Base-by-base conservation (phyloP, 2,113 vertebrate species). In the Trematomus loennbergii region DNA sequence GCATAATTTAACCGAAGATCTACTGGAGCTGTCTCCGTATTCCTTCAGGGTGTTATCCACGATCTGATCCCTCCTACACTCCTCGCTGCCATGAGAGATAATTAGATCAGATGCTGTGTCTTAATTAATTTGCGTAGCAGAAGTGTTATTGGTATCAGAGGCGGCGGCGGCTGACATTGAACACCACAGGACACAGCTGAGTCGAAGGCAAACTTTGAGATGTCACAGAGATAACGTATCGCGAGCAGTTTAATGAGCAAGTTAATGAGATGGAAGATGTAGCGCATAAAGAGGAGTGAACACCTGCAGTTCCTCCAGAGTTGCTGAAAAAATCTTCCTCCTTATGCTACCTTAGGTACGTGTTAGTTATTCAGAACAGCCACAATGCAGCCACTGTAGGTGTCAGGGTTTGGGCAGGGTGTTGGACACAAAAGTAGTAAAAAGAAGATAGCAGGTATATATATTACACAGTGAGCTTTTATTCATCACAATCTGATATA, bases 91-190 rank as follows among this genome's bases (percentile, higher is more conserved):
- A 73, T 57, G 0, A 64, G 62, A 64, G 53, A 78, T 73, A 75
- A 82, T 72, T 73, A 87, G 54, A 87, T 85, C 76, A 66, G 66
- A 67, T 60, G 72, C 61, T 25, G 60, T 45, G 60, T 61, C 4
- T 18, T 22, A 22, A 52, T 70, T 54, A 79, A 76, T 70, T 60
- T 29, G 72, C 1, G 78, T 18, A 17, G 52, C 20, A 36, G 40
- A 78, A 69, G 74, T 65, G 74, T 55, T 36, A 18, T 36, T 25
- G 73, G 53, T 73, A 49, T 81, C 57, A 54, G 52, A 72, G 52
- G 48, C 36, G 5, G 20, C 17, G 52, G 75, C 17, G 52, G 75
- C 68, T 84, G 80, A 83, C 75, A 71, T 0, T 43, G 74, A 87
- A 3, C 64, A 9, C 72, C 22, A 43, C 2, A 20, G 74, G 72